Evolutionary conservation across 2,888 invertebrate genomes (phyloP), one percentile per base, ranked within the genome.

Genomic region (Mythimna lalbum): DNA sequence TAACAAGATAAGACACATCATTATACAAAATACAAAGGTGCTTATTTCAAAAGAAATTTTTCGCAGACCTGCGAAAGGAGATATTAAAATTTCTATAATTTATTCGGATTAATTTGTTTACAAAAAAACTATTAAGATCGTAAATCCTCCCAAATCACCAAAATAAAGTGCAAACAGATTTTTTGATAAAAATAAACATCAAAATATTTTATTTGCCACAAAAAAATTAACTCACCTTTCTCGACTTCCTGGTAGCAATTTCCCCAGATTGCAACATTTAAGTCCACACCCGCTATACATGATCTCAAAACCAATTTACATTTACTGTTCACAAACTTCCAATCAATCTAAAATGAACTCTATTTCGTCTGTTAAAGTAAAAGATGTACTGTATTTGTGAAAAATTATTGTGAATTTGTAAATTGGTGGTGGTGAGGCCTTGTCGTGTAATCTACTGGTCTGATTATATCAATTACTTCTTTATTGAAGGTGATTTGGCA

Each of bases 401-500:
- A 74, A 63, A 57, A 50, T 14, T 55, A 12, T n/a, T 21, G 23
- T 66, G 70, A 63, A 67, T 78, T 50, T 52, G 33, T 70, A 85
- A 66, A n/a, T 27, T 79, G 70, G 82, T 76, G 33, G 64, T 72
- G 66, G 69, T 49, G 73, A 84, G 81, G 73, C 74, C 85, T 87
- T 87, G 87, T 88, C 87, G 82, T 87, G 89, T 88, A 87, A 87
- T 88, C 87, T 85, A 85, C 82, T 83, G 86, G 72, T 89, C 86
- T 85, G 90, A 91, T 93, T 90, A 90, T 90, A 90, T 90, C 90
- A 91, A 91, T 91, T 90, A 90, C 81, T 86, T 81, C 83, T 85
- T 88, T 87, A 88, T 86, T 89, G 87, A 83, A 80, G 75, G 85
- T 83, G 87, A 87, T 89, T 90, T 89, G 87, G 84, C 85, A 86